Percentiles rank a stretch among this genome's conserved stretches.
Evolutionary conservation across 2,113 vertebrate species (phyloP).

Genomic region (Pseudopipra pipra): DNA sequence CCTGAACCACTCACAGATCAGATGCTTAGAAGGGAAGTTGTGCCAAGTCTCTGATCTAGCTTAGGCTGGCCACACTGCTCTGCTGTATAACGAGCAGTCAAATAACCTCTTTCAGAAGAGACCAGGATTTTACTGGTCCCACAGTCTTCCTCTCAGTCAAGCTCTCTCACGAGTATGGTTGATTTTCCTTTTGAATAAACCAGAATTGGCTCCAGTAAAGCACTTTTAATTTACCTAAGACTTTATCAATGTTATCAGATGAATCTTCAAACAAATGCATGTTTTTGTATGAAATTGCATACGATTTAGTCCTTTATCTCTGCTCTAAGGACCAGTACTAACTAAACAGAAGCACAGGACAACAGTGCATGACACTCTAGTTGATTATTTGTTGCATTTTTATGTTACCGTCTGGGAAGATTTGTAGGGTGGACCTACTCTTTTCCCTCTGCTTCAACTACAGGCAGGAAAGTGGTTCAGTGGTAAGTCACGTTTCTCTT

Average conservation of each 20-base stretch:
- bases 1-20: background rate
- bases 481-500: slow-evolving; percentile 75
- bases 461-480: slow-evolving; percentile 69
- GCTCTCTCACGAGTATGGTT: background rate
- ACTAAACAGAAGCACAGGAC: slow-evolving; percentile 25
- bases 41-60: background rate
- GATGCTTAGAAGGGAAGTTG: background rate
- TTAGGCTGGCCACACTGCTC: background rate
- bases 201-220: background rate
- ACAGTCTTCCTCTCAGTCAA: background rate
- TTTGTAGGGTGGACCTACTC: slow-evolving; percentile 37
- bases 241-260: slow-evolving; percentile 15
- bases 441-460: slow-evolving; percentile 25
- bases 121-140: background rate
- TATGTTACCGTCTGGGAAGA: slow-evolving; percentile 13
- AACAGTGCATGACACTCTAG: background rate
- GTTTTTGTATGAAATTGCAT: slow-evolving; percentile 1
- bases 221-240: background rate
- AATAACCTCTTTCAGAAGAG: background rate
- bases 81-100: background rate
- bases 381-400: slow-evolving; percentile 14
- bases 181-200: background rate
- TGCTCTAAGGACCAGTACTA: background rate
- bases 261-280: background rate
- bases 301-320: slow-evolving; percentile 9